Evolutionary conservation across 2,797 vertebrate genomes (phyloP).

Genomic region (Chelmon rostratus): DNA sequence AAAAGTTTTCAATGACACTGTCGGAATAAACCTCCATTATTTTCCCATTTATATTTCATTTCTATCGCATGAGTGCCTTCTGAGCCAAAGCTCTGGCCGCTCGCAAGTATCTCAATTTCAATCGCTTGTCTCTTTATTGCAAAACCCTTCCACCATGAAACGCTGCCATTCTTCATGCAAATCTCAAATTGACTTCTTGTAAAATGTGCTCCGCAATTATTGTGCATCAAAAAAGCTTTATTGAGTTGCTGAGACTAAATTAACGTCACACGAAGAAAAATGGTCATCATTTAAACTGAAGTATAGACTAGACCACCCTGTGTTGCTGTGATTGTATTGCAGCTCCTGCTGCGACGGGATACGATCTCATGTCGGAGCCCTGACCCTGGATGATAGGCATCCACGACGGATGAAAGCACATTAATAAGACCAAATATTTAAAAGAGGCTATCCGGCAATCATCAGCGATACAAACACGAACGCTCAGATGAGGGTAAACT

Average conservation of each 20-base stretch:
- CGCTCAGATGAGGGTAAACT: slow-evolving; percentile 50
- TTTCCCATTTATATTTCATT: slow-evolving; percentile 75
- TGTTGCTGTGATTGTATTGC: slow-evolving; percentile 40
- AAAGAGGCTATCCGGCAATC: slow-evolving; percentile 37
- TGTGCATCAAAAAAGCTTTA: slow-evolving; percentile 71
- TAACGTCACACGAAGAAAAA: slow-evolving; percentile 76
- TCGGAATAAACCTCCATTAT: slow-evolving; percentile 68
- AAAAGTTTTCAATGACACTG: slow-evolving; percentile 62
- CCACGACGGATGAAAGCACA: slow-evolving; percentile 16
- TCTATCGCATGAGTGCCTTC: slow-evolving; percentile 56
- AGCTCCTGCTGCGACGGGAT: slow-evolving; percentile 27
- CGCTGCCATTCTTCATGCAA: slow-evolving; percentile 76
- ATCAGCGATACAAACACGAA: slow-evolving; percentile 33
- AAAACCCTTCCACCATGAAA: slow-evolving; percentile 74
- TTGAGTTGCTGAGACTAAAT: slow-evolving; percentile 70
- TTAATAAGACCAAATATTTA: slow-evolving; percentile 21
- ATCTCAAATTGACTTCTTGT: slow-evolving; percentile 81
- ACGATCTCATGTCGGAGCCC: slow-evolving; percentile 16
- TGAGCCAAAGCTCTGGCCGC: slow-evolving; percentile 54
- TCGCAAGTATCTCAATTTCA: slow-evolving; percentile 72
- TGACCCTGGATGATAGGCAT: slow-evolving; percentile 40
- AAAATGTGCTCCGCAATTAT: slow-evolving; percentile 80
- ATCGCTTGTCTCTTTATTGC: slow-evolving; percentile 76
- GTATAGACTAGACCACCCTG: slow-evolving; percentile 48
- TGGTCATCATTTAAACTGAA: slow-evolving; percentile 62